Conservation (phyloP, 2,113 vertebrate genomes). For the Nanorana parkeri region DNA sequence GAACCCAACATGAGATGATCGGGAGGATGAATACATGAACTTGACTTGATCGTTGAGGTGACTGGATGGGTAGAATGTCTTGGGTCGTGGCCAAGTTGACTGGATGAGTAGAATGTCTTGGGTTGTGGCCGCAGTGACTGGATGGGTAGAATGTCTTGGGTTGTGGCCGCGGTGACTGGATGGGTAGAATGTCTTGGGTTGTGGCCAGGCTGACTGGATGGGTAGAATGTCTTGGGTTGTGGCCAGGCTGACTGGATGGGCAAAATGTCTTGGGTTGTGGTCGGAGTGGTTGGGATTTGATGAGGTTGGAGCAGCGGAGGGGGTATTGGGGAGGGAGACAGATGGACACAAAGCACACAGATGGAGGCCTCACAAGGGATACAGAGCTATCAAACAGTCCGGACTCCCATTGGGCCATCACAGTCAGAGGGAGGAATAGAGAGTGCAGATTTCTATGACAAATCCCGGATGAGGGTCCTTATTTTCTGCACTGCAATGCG, state of each 20-base stretch:
- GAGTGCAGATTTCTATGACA: background rate
- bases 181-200: background rate
- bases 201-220: no score
- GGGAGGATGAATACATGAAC: conserved; percentile 37
- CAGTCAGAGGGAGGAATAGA: background rate
- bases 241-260: background rate
- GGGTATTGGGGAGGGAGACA: background rate
- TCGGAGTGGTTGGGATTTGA: background rate
- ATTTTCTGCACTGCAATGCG: background rate
- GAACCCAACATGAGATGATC: background rate
- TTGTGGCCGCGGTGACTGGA: background rate
- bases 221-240: no score
- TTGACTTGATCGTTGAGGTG: conserved; percentile 54
- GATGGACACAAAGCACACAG: background rate
- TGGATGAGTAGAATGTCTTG: no score
- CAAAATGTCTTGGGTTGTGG: no score
- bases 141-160: no score
- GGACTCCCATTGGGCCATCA: conserved; percentile 1
- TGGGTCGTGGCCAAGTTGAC: background rate
- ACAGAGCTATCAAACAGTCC: background rate
- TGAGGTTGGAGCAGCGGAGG: background rate
- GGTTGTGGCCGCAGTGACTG: no score
- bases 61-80: background rate
- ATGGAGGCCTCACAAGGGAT: background rate
- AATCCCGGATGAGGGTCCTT: background rate